These are phyloP conservation scores for Kryptopterus vitreolus DNA, from an alignment of 2,797 vertebrate genomes.

Conservation along the genomic window DNA sequence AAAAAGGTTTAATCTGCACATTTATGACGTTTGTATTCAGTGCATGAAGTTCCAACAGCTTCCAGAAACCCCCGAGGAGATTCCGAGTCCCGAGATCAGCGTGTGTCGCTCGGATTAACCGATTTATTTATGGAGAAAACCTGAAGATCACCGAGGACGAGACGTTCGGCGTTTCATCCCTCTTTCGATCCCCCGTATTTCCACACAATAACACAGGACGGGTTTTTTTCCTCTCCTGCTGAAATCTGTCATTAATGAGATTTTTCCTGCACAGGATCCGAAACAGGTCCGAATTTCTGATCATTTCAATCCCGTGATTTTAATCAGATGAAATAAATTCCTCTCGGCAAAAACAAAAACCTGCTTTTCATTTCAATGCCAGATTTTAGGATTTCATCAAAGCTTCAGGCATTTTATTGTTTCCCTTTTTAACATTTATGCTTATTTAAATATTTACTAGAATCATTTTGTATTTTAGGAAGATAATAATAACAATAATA, in stretches of 20 bases:
- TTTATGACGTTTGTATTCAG: constrained; percentile 62
- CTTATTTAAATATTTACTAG: not conserved
- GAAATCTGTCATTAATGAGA: not conserved
- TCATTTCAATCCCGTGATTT: not conserved
- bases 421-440: not conserved
- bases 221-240: not conserved
- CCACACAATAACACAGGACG: not conserved
- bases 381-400: not conserved
- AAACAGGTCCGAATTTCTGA: too few relatives aligned
- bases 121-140: constrained; percentile 29
- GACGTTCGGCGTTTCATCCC: not conserved
- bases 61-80: constrained; percentile 57
- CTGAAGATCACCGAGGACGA: not conserved
- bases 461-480: too few relatives aligned
- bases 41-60: constrained; percentile 53
- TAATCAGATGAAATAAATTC: not conserved
- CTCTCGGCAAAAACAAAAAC: not conserved
- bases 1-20: constrained; percentile 52
- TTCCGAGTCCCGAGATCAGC: constrained; percentile 59
- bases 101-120: constrained; percentile 62
- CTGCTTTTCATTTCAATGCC: not conserved
- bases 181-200: not conserved
- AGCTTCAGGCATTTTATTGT: not conserved
- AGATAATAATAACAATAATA: not conserved
- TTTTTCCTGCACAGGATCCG: not conserved